These are phyloP conservation scores for Pelosia muscerda DNA, from an alignment of 2,888 invertebrate genomes.

Conservation along the genomic window DNA sequence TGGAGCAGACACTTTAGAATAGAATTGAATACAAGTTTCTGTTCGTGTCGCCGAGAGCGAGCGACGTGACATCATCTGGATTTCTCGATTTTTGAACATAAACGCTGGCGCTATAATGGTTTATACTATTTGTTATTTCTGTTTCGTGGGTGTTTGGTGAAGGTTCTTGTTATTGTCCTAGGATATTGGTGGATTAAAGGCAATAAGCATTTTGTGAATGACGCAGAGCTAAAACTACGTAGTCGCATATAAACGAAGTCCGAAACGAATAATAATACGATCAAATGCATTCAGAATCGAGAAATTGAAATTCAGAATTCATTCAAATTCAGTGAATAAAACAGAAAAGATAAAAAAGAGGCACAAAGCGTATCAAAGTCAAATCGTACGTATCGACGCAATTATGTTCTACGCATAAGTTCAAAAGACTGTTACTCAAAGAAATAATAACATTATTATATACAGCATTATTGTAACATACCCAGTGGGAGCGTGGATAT, in stretches of 20 bases:
- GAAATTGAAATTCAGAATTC: too few relatives aligned
- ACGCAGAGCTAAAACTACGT: too few relatives aligned
- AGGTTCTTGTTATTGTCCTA: too few relatives aligned
- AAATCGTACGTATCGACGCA: too few relatives aligned
- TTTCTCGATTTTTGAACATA: not conserved
- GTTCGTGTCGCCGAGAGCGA: slow-evolving; percentile 2
- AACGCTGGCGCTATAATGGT: not conserved
- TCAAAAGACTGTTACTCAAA: not conserved
- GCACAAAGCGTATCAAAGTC: too few relatives aligned
- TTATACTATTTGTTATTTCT: not conserved
- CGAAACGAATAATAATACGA: too few relatives aligned
- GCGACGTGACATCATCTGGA: slow-evolving; percentile 3
- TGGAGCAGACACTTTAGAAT: not conserved
- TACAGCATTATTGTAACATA: not conserved
- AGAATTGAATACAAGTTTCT: not conserved
- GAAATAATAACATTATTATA: not conserved
- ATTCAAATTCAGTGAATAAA: too few relatives aligned
- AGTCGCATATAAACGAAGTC: too few relatives aligned
- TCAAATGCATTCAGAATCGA: too few relatives aligned
- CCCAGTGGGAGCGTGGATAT: not conserved
- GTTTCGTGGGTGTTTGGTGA: not conserved
- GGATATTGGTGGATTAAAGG: too few relatives aligned
- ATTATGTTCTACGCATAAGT: not conserved
- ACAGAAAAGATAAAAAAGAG: too few relatives aligned
- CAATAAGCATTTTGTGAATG: too few relatives aligned